These are phyloP conservation scores for Formicarius rufipectus DNA, from an alignment of 2,113 vertebrate genomes.

Conservation along the genomic window DNA sequence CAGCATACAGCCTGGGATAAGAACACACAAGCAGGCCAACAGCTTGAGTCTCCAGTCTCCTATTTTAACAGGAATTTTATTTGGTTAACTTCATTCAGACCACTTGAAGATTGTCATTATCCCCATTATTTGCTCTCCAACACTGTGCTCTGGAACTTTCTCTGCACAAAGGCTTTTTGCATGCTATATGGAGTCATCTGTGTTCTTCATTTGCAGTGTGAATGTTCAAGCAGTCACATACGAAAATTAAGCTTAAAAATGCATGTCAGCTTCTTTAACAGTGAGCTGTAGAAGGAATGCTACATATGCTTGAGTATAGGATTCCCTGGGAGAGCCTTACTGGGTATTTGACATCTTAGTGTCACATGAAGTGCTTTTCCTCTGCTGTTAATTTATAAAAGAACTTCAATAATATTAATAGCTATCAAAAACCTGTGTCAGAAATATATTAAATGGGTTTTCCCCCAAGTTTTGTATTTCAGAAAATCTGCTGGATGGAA, in stretches of 20 bases:
- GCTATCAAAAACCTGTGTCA: background rate
- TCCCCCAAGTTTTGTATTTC: background rate
- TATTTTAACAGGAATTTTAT: background rate
- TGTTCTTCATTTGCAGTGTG: background rate
- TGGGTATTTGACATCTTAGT: background rate
- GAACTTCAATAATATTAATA: background rate
- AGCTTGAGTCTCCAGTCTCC: background rate
- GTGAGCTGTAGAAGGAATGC: background rate
- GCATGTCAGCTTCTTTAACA: background rate
- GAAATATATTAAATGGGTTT: background rate
- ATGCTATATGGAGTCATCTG: background rate
- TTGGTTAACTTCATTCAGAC: background rate
- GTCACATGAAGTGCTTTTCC: background rate
- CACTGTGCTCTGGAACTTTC: rapidly evolving
- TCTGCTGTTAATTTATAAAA: background rate
- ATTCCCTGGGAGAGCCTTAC: background rate
- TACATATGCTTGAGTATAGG: background rate
- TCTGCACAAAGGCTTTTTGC: background rate
- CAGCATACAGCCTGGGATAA: constrained; percentile 85
- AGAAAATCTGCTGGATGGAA: background rate
- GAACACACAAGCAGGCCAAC: background rate
- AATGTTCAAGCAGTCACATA: background rate
- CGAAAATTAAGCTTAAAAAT: background rate
- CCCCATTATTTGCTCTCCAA: background rate
- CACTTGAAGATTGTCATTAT: background rate